phyloP scores from a whole-genome alignment of 2,888 invertebrate genomes.

The Melinaea marsaeus region DNA sequence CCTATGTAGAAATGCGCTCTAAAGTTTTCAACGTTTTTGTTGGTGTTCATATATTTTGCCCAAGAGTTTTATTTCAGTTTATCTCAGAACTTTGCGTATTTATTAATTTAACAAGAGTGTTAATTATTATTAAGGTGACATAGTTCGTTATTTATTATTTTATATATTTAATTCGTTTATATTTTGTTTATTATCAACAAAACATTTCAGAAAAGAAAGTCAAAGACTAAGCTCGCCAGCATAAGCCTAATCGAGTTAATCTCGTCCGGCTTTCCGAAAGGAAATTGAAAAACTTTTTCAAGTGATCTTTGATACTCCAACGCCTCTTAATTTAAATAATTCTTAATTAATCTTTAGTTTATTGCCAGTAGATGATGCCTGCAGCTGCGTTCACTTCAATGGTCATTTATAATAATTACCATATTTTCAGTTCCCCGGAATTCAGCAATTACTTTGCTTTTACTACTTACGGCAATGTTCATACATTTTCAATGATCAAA shows the following conservation, averaged over 20 bases:
- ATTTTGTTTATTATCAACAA: neutral
- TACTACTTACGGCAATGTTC: no score
- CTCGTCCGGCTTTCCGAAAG: neutral
- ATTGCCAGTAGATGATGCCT: no score
- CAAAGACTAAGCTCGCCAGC: neutral
- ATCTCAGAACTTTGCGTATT: constrained; percentile 9
- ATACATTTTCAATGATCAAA: no score
- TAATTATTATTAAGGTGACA: neutral
- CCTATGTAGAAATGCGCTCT: constrained; percentile 15
- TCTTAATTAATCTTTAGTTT: neutral
- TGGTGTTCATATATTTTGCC: constrained; percentile 16
- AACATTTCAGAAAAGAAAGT: neutral
- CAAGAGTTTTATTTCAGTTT: constrained; percentile 10
- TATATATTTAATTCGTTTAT: neutral
- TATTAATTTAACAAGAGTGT: constrained; percentile 7
- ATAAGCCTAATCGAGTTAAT: constrained; percentile 3
- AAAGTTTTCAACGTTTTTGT: constrained; percentile 16
- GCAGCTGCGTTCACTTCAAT: no score
- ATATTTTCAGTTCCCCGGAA: no score
- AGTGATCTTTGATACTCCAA: constrained; percentile 3
- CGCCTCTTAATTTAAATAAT: neutral
- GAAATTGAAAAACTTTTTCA: constrained; percentile 6
- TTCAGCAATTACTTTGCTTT: no score
- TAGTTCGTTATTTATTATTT: neutral
- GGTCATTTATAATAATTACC: no score